Evolutionary conservation across 2,888 invertebrate species (phyloP).

Genomic region (Dicycla oo): DNA sequence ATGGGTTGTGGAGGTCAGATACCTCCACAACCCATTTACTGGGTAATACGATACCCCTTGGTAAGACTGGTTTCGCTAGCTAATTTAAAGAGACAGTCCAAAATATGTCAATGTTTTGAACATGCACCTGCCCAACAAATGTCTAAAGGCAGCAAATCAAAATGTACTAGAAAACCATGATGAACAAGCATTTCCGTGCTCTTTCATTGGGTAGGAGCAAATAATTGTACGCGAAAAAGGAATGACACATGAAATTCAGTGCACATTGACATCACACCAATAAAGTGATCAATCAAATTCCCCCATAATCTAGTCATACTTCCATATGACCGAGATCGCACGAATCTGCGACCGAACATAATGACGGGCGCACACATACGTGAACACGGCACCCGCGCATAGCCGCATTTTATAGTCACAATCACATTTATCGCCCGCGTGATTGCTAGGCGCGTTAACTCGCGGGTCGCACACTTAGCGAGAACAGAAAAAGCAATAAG

Average conservation of each 20-base stretch:
- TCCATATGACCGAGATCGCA: background rate
- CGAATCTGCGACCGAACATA: conserved; percentile 18
- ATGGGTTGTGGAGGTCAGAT: too few species aligned
- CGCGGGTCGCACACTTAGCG: conserved; percentile 5
- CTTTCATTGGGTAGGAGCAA: background rate
- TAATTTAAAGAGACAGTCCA: background rate
- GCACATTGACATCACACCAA: conserved; percentile 28
- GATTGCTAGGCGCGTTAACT: conserved; percentile 14
- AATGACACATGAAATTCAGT: conserved; percentile 5
- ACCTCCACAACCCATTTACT: too few species aligned
- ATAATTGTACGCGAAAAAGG: conserved; percentile 3
- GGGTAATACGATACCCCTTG: too few species aligned
- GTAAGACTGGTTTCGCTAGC: too few species aligned
- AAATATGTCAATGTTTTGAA: background rate
- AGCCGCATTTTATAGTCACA: conserved; percentile 42
- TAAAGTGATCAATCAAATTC: conserved; percentile 51
- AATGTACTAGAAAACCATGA: background rate
- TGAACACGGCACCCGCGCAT: background rate
- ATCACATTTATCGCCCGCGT: conserved; percentile 38
- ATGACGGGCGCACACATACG: conserved; percentile 5
- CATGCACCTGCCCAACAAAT: background rate
- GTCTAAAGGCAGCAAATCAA: background rate
- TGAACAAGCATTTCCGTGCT: background rate
- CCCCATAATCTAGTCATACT: conserved; percentile 32
- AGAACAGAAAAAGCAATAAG: conserved; percentile 1